phyloP scores from a whole-genome alignment of 2,113 vertebrate species.

The Actenoides lindsayi region DNA sequence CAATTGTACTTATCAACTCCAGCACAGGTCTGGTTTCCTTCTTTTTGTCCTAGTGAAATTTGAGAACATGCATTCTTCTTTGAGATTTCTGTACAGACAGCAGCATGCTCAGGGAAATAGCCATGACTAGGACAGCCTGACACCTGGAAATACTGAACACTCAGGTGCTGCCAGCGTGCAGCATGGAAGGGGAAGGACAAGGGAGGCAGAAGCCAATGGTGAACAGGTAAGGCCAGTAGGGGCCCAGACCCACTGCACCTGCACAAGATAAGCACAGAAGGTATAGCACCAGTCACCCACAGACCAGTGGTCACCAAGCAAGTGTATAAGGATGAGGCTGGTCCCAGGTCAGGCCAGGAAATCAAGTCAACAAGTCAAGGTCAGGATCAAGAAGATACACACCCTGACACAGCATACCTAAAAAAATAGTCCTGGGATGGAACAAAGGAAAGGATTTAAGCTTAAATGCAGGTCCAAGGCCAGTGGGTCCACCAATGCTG shows the following conservation, averaged over 20 bases:
- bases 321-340: not conserved
- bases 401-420: not conserved
- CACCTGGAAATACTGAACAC: not conserved
- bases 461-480: not conserved
- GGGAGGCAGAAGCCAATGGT: not conserved
- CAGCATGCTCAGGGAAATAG: not conserved
- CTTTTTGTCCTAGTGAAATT: not conserved
- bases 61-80: not conserved
- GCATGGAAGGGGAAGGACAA: not conserved
- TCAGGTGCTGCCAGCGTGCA: not conserved
- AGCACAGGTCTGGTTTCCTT: not conserved
- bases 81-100: not conserved
- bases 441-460: not conserved
- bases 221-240: not conserved
- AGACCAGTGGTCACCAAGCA: not conserved
- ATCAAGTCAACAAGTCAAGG: not conserved
- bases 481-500: not conserved
- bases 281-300: too few species aligned
- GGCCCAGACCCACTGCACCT: not conserved
- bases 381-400: not conserved
- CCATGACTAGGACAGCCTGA: not conserved
- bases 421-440: not conserved
- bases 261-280: too few species aligned
- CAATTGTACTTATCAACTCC: not conserved
- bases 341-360: not conserved